A percentile compares a stretch with the other conserved stretches of the same genome.
These are phyloP conservation scores for Numenius phaeopus DNA, from an alignment of 2,797 vertebrate genomes.

Conservation along the genomic window DNA sequence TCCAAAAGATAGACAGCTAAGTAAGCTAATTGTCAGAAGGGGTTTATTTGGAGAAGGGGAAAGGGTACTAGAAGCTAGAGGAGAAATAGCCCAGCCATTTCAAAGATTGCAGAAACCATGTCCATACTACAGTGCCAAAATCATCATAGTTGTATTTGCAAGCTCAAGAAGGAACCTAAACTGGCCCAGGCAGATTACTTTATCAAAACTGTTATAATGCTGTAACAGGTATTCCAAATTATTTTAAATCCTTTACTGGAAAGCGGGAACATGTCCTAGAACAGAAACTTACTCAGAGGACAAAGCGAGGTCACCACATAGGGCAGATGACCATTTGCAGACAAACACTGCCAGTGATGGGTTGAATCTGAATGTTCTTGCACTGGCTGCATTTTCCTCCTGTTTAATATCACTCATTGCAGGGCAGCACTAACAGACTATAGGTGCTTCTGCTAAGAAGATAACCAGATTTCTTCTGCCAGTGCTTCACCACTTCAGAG, in stretches of 20 bases:
- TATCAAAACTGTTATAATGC: neutral
- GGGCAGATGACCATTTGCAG: neutral
- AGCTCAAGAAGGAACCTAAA: neutral
- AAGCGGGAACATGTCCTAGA: neutral
- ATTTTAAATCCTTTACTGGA: neutral
- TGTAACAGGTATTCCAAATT: neutral
- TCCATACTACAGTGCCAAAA: neutral
- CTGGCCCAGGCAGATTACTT: neutral
- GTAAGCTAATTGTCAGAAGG: neutral
- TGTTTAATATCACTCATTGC: neutral
- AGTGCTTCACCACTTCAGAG: neutral
- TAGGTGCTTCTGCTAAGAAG: neutral
- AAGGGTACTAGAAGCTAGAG: neutral
- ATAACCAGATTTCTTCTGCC: neutral
- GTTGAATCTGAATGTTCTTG: neutral
- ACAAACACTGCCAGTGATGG: neutral
- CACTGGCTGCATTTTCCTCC: rapidly evolving
- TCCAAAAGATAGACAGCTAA: neutral
- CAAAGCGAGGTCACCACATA: neutral
- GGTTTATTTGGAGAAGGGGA: neutral
- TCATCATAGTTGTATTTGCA: neutral
- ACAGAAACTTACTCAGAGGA: neutral
- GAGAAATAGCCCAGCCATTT: neutral
- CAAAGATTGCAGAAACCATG: neutral
- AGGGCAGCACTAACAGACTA: neutral